These are phyloP conservation scores for Conops quadrifasciatus DNA, from an alignment of 2,888 invertebrate species.

Conservation along the genomic window DNA sequence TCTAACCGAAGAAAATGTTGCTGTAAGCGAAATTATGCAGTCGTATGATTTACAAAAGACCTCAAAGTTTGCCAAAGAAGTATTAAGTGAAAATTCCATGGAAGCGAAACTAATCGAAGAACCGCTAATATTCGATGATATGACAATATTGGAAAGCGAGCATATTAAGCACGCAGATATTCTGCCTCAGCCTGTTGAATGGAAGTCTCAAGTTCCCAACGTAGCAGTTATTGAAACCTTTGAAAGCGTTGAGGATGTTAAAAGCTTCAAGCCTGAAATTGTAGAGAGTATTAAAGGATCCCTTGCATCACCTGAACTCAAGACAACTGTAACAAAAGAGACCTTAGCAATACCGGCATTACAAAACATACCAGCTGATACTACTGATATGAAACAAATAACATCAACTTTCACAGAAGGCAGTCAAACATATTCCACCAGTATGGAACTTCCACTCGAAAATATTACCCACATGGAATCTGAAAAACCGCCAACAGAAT, in stretches of 20 bases:
- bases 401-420: slow-evolving; percentile 30
- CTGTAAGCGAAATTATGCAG: slow-evolving; percentile 52
- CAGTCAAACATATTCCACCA: slow-evolving; percentile 47
- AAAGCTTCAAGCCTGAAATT: slow-evolving; percentile 46
- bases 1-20: slow-evolving; percentile 53
- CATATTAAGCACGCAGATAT: background rate
- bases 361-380: slow-evolving; percentile 39
- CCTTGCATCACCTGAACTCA: slow-evolving; percentile 44
- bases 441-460: slow-evolving; percentile 50
- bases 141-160: slow-evolving; percentile 33
- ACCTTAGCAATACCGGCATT: slow-evolving; percentile 45
- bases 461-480: slow-evolving; percentile 41
- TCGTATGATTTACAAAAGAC: slow-evolving; percentile 49
- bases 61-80: slow-evolving; percentile 44
- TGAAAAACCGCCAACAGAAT: slow-evolving; percentile 29
- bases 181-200: slow-evolving; percentile 32
- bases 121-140: slow-evolving; percentile 50
- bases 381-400: slow-evolving; percentile 28
- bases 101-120: slow-evolving; percentile 49
- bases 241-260: slow-evolving; percentile 51
- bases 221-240: slow-evolving; percentile 48
- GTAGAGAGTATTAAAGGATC: slow-evolving; percentile 38
- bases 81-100: slow-evolving; percentile 41
- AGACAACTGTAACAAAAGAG: slow-evolving; percentile 53
- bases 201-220: slow-evolving; percentile 2